Evolutionary conservation across 2,888 invertebrate species (phyloP).

Genomic region (Brachynemurus nebulosus): DNA sequence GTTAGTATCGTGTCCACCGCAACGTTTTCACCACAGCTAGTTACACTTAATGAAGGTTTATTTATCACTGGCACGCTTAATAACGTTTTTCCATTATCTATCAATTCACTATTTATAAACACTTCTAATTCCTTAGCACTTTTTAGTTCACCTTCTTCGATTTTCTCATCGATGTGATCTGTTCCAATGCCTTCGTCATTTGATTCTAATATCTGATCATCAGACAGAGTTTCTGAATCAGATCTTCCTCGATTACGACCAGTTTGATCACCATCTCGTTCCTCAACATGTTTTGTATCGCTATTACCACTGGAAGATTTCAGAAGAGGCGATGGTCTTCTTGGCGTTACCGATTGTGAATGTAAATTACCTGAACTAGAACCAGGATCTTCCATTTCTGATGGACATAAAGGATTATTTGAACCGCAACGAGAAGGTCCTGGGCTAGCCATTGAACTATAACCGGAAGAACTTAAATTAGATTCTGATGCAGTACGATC

Average conservation of each 20-base stretch:
- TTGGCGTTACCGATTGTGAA: constrained; percentile 23
- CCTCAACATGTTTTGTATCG: constrained; percentile 14
- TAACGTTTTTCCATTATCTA: constrained; percentile 29
- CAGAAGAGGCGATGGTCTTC: constrained; percentile 46
- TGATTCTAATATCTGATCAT: constrained; percentile 54
- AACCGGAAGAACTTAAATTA: constrained; percentile 70
- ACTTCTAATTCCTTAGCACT: constrained; percentile 49
- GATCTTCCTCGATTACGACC: constrained; percentile 46
- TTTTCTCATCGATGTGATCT: constrained; percentile 52
- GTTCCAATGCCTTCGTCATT: constrained; percentile 69
- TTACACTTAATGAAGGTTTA: constrained; percentile 35
- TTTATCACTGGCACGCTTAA: constrained; percentile 35
- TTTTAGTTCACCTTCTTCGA: constrained; percentile 51
- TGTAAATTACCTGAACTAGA: constrained; percentile 36
- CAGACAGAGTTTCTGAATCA: constrained; percentile 61
- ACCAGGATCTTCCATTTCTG: constrained; percentile 60
- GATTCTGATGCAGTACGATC: constrained; percentile 71
- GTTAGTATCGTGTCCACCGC: constrained; percentile 33
- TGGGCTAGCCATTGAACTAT: constrained; percentile 75
- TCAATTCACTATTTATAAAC: constrained; percentile 30
- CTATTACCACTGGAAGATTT: constrained; percentile 34
- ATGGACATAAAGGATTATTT: constrained; percentile 62
- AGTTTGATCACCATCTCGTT: constrained; percentile 23
- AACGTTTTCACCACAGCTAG: constrained; percentile 41
- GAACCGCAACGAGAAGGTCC: constrained; percentile 71